Evolutionary conservation across 2,113 vertebrate genomes (phyloP).

Genomic region (Halichoeres trimaculatus): DNA sequence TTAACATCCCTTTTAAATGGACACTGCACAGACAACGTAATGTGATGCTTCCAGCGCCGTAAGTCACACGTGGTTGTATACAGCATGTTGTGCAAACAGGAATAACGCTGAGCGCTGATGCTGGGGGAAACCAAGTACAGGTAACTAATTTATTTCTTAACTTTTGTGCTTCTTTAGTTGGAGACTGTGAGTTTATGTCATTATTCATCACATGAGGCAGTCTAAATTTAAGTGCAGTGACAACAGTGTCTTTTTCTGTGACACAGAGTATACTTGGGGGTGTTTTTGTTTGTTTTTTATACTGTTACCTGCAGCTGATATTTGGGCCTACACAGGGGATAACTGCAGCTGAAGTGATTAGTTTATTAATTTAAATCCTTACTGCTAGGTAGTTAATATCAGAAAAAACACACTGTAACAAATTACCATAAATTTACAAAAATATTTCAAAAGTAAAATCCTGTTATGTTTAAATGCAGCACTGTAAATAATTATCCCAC

Average conservation of each 20-base stretch:
- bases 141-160: background rate
- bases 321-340: background rate
- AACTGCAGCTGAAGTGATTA: background rate
- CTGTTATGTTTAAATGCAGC: no score
- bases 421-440: no score
- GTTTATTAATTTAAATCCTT: background rate
- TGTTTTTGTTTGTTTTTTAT: constrained; percentile 5
- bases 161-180: background rate
- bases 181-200: background rate
- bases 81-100: constrained; percentile 58
- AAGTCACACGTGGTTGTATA: constrained; percentile 57
- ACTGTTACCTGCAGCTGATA: constrained; percentile 14
- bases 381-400: no score
- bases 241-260: background rate
- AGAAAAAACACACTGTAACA: no score
- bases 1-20: constrained; percentile 68
- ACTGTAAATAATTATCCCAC: no score
- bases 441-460: no score
- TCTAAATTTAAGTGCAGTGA: background rate
- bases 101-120: constrained; percentile 15
- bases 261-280: no score
- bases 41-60: constrained; percentile 37
- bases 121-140: constrained; percentile 2
- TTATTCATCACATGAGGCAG: background rate
- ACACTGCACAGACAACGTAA: constrained; percentile 66